Conservation (phyloP, 2,888 invertebrate genomes). For the Sphinx pinastri region DNA sequence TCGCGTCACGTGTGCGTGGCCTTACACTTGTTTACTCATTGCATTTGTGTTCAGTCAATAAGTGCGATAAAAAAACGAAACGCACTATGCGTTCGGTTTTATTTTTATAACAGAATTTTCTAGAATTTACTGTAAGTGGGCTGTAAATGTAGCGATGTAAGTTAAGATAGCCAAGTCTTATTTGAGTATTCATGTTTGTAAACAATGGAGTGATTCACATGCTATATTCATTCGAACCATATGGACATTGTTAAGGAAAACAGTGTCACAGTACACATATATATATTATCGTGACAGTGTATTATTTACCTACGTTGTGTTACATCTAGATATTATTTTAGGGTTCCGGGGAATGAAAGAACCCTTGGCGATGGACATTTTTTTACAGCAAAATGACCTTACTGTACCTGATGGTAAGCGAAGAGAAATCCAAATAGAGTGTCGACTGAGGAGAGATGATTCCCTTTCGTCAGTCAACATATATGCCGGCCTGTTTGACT, state of each 20-base stretch:
- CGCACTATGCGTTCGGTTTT: slow-evolving; percentile 43
- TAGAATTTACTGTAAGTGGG: slow-evolving; percentile 27
- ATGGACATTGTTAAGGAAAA: neutral
- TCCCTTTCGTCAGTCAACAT: too few species aligned
- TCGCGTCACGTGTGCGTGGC: slow-evolving; percentile 37
- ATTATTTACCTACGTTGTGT: too few species aligned
- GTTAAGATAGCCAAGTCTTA: neutral
- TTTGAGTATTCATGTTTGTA: slow-evolving; percentile 1
- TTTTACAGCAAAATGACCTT: too few species aligned
- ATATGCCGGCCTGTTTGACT: too few species aligned
- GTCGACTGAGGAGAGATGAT: too few species aligned
- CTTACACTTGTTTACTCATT: slow-evolving; percentile 52
- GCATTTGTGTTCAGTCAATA: slow-evolving; percentile 54
- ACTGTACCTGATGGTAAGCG: too few species aligned
- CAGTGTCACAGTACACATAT: too few species aligned
- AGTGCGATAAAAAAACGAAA: slow-evolving; percentile 49
- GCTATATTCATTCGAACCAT: neutral
- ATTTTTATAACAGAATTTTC: slow-evolving; percentile 35
- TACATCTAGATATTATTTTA: too few species aligned
- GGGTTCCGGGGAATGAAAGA: too few species aligned
- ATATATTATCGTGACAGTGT: too few species aligned
- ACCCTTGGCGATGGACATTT: too few species aligned
- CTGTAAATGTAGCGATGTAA: slow-evolving; percentile 1
- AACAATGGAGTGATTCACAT: neutral
- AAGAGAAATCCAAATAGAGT: too few species aligned